Conservation (phyloP, 2,797 vertebrate species). For the Fistularia tabacaria region DNA sequence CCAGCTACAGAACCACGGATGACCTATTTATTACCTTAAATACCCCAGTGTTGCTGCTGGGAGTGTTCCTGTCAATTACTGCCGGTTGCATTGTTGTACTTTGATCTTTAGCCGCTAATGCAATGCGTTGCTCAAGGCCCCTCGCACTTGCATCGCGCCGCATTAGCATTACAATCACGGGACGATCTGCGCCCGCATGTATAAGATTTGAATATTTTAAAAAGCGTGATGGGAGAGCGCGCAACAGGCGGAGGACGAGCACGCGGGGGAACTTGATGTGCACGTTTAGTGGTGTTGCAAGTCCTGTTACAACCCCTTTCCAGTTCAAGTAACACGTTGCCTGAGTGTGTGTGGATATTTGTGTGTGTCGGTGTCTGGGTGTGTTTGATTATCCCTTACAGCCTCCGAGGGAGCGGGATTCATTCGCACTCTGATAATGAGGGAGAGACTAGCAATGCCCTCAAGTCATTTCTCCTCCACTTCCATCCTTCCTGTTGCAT, state of each 20-base stretch:
- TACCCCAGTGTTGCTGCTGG: slow-evolving; percentile 54
- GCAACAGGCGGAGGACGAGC: slow-evolving; percentile 4
- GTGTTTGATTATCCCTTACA: slow-evolving; percentile 78
- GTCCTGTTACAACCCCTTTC: slow-evolving; percentile 26
- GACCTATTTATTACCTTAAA: slow-evolving; percentile 68
- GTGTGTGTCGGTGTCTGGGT: slow-evolving; percentile 44
- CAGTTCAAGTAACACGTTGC: slow-evolving; percentile 13
- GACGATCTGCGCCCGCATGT: slow-evolving; percentile 51
- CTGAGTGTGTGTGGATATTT: slow-evolving; percentile 27
- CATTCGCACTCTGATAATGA: slow-evolving; percentile 82
- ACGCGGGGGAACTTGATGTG: slow-evolving; percentile 1
- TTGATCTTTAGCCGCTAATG: slow-evolving; percentile 64
- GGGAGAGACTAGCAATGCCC: slow-evolving; percentile 77
- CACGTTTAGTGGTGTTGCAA: slow-evolving; percentile 15
- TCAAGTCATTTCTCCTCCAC: slow-evolving; percentile 76
- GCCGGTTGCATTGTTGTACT: slow-evolving; percentile 60
- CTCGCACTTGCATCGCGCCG: slow-evolving; percentile 38
- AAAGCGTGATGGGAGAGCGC: slow-evolving; percentile 19
- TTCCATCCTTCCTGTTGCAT: slow-evolving; percentile 66
- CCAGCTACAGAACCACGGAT: slow-evolving; percentile 45
- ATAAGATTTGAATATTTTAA: slow-evolving; percentile 43
- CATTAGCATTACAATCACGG: slow-evolving; percentile 58
- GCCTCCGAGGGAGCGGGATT: slow-evolving; percentile 73
- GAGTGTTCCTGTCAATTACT: slow-evolving; percentile 59
- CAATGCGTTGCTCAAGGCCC: slow-evolving; percentile 52